Percentiles rank a stretch among this genome's conserved stretches.
Evolutionary conservation across 2,113 vertebrate genomes (phyloP).

Genomic region (Pygoscelis adeliae): DNA sequence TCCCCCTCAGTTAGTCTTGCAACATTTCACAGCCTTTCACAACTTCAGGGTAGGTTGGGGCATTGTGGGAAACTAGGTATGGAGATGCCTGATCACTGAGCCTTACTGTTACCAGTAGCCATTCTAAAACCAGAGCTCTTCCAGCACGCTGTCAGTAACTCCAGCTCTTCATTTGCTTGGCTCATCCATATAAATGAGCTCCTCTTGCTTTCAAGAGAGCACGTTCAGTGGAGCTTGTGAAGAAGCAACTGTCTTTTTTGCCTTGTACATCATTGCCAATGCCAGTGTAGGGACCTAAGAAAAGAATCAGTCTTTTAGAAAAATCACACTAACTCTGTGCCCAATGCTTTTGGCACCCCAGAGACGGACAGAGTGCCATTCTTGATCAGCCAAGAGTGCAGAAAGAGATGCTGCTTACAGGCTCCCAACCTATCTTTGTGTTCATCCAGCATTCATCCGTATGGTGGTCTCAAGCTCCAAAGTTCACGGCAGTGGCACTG

Average conservation of each 20-base stretch:
- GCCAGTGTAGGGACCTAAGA: not conserved
- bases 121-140: not conserved
- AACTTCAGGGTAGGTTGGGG: not conserved
- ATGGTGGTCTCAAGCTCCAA: not conserved
- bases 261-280: not conserved
- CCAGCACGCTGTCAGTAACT: not conserved
- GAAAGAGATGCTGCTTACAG: not conserved
- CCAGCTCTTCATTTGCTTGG: not conserved
- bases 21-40: not conserved
- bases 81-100: not conserved
- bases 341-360: not conserved
- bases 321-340: not conserved
- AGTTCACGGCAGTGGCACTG: not conserved
- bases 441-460: not conserved
- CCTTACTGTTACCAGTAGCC: not conserved
- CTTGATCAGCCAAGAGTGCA: not conserved
- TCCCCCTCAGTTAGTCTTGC: not conserved
- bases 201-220: not conserved
- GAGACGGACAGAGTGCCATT: not conserved
- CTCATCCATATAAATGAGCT: not conserved
- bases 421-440: not conserved
- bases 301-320: not conserved
- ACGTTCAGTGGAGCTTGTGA: not conserved
- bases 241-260: not conserved
- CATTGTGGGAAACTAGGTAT: not conserved